phyloP scores from a whole-genome alignment of 2,113 vertebrate genomes.

The Cromileptes altivelis region DNA sequence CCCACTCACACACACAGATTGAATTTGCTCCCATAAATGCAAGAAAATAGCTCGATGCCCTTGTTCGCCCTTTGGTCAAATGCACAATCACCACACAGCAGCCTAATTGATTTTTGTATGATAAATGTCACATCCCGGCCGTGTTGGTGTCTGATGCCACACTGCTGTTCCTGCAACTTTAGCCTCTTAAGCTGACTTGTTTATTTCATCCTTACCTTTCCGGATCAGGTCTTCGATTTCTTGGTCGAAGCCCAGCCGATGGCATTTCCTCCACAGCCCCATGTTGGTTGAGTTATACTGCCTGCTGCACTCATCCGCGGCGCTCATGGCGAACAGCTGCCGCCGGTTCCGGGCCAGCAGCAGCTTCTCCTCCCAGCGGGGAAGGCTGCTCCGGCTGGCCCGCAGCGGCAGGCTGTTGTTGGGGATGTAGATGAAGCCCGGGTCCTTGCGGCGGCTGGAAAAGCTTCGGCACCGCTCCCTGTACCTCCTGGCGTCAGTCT shows the following conservation, averaged over 20 bases:
- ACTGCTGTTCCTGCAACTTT: background rate
- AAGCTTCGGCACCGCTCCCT: constrained; percentile 96
- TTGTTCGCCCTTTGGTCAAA: constrained; percentile 52
- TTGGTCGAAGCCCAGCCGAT: constrained; percentile 94
- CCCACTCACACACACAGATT: background rate
- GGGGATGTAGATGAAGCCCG: constrained; percentile 99
- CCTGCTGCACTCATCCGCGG: constrained; percentile 95
- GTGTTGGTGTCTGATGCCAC: background rate
- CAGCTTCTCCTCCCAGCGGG: constrained; percentile 90
- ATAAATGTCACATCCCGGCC: background rate
- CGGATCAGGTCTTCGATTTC: constrained; percentile 93
- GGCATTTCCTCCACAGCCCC: constrained; percentile 98
- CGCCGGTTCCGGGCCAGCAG: constrained; percentile 92
- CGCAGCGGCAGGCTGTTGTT: constrained; percentile 98
- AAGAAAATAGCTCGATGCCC: constrained; percentile 18
- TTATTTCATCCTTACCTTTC: constrained; percentile 88
- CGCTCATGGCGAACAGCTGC: constrained; percentile 98
- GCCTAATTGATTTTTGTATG: background rate
- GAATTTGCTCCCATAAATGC: background rate
- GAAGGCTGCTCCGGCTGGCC: constrained; percentile 90
- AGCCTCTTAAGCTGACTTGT: background rate
- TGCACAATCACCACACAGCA: constrained; percentile 10
- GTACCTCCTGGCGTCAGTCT: constrained; percentile 98
- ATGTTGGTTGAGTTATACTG: constrained; percentile 99
- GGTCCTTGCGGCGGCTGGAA: constrained; percentile 95